Base-by-base conservation (phyloP, 1,140 invertebrate species). In the Rhyzopertha dominica region DNA sequence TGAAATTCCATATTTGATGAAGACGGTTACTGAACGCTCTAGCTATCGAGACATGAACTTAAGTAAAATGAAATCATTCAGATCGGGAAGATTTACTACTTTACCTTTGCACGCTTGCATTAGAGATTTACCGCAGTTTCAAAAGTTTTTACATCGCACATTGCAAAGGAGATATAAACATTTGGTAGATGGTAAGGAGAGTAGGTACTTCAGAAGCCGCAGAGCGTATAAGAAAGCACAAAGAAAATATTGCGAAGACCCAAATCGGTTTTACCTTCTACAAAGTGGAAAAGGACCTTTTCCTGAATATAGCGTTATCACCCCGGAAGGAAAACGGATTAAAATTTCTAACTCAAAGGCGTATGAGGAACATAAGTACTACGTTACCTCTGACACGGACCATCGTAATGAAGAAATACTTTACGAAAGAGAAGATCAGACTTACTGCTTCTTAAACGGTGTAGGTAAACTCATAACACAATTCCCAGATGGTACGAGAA, bases 341-440 rank as follows among this genome's bases (percentile, higher is more conserved):
- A 37, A 22, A 22, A 23, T 23, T 5, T 16, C 22, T 7, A 4
- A 5, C 3, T 37, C 35, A 3, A n/a, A 5, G 5, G 25, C 25
- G 4, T 8, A 9, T 3, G 35, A 37, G 25, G 18, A 20, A 17
- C 22, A 37, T 9, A 37, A 5, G 16, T 37, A 23, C 14, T 37
- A 37, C 14, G 25, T 23, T 14, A 9, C 35, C 4, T 23, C 35
- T 4, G 19, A 7, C 14, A 37, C 35, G 7, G 32, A 35, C n/a
- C 22, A 35, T 35, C 5, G 32, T 3, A 18, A 35, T 35, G 9
- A 35, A 35, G 32, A 35, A 35, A 20, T 35, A 4, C 16, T n/a
- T 14, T 17, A 18, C 16, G 18, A 3, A 5, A 35, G 32, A 17
- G 32, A 35, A 20, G 32, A 37, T 37, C 19, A 23, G 13, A 37